Evolutionary conservation across 2,797 vertebrate species (phyloP).

Genomic region (Rhynchotus rufescens): DNA sequence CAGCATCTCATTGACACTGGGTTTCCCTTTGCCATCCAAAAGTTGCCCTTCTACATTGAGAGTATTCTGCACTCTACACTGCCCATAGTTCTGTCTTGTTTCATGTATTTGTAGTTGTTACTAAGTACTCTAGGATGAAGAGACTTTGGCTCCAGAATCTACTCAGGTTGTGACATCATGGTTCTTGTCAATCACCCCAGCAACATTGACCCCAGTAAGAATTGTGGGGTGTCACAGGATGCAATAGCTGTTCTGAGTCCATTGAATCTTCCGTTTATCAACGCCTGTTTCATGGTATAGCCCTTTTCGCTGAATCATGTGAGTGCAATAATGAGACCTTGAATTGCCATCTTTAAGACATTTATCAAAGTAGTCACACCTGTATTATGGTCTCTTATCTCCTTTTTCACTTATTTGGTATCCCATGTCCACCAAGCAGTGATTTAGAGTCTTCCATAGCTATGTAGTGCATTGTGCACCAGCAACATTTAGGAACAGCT

Average conservation of each 20-base stretch:
- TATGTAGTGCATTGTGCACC: not conserved
- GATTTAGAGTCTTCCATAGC: conserved; percentile 48
- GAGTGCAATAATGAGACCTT: not conserved
- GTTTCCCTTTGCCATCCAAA: not conserved
- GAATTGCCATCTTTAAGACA: not conserved
- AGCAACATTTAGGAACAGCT: conserved; percentile 18
- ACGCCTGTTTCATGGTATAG: not conserved
- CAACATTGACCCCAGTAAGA: not conserved
- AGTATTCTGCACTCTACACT: not conserved
- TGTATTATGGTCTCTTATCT: conserved; percentile 1
- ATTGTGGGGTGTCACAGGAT: conserved; percentile 7
- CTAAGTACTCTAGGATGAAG: not conserved
- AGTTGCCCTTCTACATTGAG: not conserved
- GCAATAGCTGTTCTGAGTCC: not conserved
- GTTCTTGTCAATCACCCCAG: not conserved
- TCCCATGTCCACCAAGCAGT: not conserved
- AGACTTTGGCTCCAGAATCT: not conserved
- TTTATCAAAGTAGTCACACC: conserved; percentile 22
- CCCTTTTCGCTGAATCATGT: not conserved
- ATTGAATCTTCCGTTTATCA: not conserved
- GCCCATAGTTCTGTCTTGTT: not conserved
- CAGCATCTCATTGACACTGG: not conserved
- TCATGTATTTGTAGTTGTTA: not conserved
- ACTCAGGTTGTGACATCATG: not conserved
- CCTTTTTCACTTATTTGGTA: conserved; percentile 31